These are phyloP conservation scores for Suricata suricatta DNA, from an alignment of 2,113 vertebrate genomes.

Conservation along the genomic window DNA sequence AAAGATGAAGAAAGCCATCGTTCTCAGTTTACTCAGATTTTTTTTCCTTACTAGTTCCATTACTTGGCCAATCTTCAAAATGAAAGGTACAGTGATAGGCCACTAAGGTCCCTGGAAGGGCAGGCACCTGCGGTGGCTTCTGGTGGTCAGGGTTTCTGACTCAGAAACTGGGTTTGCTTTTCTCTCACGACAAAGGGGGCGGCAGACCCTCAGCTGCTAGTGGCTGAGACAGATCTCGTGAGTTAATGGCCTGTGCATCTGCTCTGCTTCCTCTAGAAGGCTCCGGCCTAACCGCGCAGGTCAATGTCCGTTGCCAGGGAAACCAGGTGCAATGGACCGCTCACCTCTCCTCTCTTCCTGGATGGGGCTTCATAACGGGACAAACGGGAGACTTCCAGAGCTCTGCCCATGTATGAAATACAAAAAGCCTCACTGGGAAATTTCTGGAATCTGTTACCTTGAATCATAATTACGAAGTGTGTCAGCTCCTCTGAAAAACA, in stretches of 20 bases:
- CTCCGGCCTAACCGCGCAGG: not conserved
- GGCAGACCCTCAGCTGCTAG: not conserved
- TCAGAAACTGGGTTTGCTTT: not conserved
- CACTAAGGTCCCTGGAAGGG: fast-evolving
- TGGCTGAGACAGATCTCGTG: not conserved
- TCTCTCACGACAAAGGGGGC: not conserved
- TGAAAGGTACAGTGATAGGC: not conserved
- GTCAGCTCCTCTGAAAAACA: not conserved
- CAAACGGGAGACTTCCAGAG: not conserved
- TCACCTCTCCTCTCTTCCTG: not conserved
- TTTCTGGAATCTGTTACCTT: too few species aligned
- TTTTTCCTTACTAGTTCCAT: not conserved
- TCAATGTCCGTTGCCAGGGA: not conserved
- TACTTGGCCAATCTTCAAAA: not conserved
- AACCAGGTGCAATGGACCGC: not conserved
- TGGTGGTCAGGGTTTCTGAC: not conserved
- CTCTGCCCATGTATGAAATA: not conserved
- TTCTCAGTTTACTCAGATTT: too few species aligned
- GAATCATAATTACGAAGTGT: not conserved
- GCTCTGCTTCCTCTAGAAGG: not conserved
- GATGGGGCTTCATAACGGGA: not conserved
- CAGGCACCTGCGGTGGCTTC: not conserved
- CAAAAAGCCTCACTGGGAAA: not conserved
- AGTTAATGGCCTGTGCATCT: not conserved
- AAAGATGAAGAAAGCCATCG: not conserved